Base-by-base conservation (phyloP, 2,888 invertebrate species). In the Abrostola tripartita region DNA sequence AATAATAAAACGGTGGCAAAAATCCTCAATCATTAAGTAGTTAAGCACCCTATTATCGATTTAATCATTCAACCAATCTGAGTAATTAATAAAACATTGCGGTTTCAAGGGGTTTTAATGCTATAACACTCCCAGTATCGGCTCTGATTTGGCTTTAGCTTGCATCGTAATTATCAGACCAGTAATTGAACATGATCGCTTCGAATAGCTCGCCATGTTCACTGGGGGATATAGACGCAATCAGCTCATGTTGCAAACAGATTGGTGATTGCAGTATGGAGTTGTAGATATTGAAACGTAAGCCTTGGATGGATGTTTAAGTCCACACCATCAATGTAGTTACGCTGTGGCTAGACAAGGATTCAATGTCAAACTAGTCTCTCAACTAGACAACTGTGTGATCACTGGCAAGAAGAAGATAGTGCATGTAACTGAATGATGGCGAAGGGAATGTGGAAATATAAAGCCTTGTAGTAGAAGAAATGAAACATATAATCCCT, bases 101-200 rank as follows among this genome's bases (percentile, higher is more conserved):
- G 40, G 54, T 14, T 12, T 36, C 9, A 41, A 38, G 12, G 36
- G 52, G 54, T 59, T 65, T 49, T 52, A 54, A 51, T 47, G 44
- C 9, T 47, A 47, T 47, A 47, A 47, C 8, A 24, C 54, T 52
- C 9, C 40, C 52, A 51, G 62, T 55, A 24, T 61, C 62, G 42
- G 14, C 40, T 14, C 24, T 51, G 59, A 60, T 52, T 59, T 41
- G 37, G 37, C 44, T 42, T 57, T 37, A 11, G 24, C 71, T 54
- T 57, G 36, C 52, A 40, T 58, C 38, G 54, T 67, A 67, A 71
- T 71, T 67, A 71, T 71, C 35, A 52, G 58, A 47, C 7, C 72
- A 57, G 62, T 71, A 67, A 71, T 71, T 67, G 67, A 67, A 71
- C 68, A 72, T 52, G 70, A 71, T 67, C 55, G 72, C 9, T 0